Evolutionary conservation across 2,888 invertebrate species (phyloP), one percentile per base, ranked within the genome.

Genomic region (Zaprionus bogoriensis): DNA sequence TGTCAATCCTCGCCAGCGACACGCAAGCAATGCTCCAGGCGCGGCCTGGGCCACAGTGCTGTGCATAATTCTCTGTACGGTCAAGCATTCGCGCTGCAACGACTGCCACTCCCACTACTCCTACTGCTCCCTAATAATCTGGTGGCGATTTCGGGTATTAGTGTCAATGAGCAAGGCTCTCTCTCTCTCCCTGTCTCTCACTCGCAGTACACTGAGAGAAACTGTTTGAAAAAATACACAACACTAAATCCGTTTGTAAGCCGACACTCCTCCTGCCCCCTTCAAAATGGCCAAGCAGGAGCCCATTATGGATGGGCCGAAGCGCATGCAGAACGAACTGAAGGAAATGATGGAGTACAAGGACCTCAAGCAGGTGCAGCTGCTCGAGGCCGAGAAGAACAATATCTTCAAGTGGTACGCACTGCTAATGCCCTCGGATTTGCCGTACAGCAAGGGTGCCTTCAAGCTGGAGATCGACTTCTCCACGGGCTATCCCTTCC

Each of bases 401-500:
- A 99, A 99, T 92, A 96, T 99, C 82, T 93, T 99, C 75, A 95
- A 96, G 88, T 99, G 99, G 99, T 96, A 96, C 90, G 98, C 98
- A 67, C 93, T 98, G 57, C 96, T 99, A 90, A 95, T 98, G 87
- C 99, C 99, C 96, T 97, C 98, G 83, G 96, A 96, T 92, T 94
- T 97, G 80, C 99, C 99, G 1, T 99, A 98, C 92, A 98, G 98
- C 91, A 99, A 98, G 93, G 99, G 99, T 77, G 99, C 99, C 77
- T 99, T 99, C 92, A 95, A 96, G 89, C 97, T 99, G 91, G 97
- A 98, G 92, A 98, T 99, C 59, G 97, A 97, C 90, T 99, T 99
- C 91, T 99, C 99, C 42, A 97, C 98, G 54, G 99, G 99, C 89
- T 99, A 99, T 92, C 99, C 99, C 0, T 99, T 99, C 91, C 99